Conservation (phyloP, 2,888 invertebrate genomes). For the Monochamus alternatus region DNA sequence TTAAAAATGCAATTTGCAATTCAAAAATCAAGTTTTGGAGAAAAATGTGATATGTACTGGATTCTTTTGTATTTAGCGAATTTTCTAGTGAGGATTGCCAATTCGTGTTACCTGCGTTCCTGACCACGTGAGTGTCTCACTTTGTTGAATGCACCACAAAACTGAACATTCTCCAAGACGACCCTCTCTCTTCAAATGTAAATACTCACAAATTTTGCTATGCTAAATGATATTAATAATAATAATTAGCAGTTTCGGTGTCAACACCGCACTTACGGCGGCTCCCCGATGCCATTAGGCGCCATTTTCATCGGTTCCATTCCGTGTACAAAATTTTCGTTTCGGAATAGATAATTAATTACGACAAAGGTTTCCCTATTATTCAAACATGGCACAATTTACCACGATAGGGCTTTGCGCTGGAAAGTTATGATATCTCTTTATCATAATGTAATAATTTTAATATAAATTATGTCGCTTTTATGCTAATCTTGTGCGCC, state of each 20-base stretch:
- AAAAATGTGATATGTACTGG: too few relatives aligned
- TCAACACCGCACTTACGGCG: background rate
- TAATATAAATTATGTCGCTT: slow-evolving; percentile 20
- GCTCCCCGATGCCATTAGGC: background rate
- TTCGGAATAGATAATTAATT: background rate
- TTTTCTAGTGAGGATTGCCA: too few relatives aligned
- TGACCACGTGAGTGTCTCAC: too few relatives aligned
- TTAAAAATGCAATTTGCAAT: too few relatives aligned
- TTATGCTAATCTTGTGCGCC: slow-evolving; percentile 19
- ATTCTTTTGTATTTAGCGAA: too few relatives aligned
- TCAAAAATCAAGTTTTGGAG: too few relatives aligned
- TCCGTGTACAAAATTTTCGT: background rate
- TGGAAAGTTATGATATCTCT: slow-evolving; percentile 25
- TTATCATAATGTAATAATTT: slow-evolving; percentile 34
- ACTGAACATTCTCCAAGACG: too few relatives aligned
- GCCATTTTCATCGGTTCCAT: background rate
- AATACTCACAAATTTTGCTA: too few relatives aligned
- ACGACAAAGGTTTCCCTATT: slow-evolving; percentile 9
- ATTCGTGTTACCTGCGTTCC: too few relatives aligned
- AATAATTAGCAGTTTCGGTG: background rate
- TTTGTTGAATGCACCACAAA: too few relatives aligned
- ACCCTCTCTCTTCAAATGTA: too few relatives aligned
- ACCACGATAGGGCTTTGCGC: slow-evolving; percentile 4
- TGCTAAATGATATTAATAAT: too few relatives aligned
- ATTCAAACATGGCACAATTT: slow-evolving; percentile 13